Percentiles rank a stretch among this genome's conserved stretches.
Conservation (phyloP, 2,888 invertebrate species). For the Orthosia gothica region DNA sequence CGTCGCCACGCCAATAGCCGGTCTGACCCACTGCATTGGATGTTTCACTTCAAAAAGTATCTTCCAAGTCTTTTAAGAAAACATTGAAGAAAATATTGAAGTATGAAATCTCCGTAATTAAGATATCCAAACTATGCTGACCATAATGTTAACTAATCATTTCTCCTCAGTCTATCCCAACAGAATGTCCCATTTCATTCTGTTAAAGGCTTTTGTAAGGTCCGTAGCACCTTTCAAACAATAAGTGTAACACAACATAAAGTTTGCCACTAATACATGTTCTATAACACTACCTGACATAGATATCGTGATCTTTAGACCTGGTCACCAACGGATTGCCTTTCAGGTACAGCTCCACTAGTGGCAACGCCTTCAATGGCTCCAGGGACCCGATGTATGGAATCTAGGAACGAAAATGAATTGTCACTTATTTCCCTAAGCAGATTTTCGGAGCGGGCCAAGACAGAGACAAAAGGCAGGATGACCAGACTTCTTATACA, state of each 20-base stretch:
- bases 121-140: background rate
- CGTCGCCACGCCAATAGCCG: too few relatives aligned
- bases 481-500: too few relatives aligned
- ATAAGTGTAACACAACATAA: conserved; percentile 19
- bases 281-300: conserved; percentile 94
- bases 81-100: background rate
- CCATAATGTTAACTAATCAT: background rate
- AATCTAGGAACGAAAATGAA: conserved; percentile 87
- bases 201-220: background rate
- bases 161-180: background rate
- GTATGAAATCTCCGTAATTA: background rate
- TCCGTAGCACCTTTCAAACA: background rate
- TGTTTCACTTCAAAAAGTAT: too few relatives aligned
- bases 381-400: conserved; percentile 93
- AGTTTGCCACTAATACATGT: conserved; percentile 60
- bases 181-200: background rate
- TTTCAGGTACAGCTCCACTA: conserved; percentile 95
- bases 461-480: too few relatives aligned
- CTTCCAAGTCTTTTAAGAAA: background rate
- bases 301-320: conserved; percentile 94
- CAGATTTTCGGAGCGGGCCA: background rate
- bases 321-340: conserved; percentile 96
- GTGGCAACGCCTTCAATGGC: conserved; percentile 93
- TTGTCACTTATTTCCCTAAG: background rate
- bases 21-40: too few relatives aligned